Conservation (phyloP, 2,113 vertebrate genomes). For the Nematolebias whitei region DNA sequence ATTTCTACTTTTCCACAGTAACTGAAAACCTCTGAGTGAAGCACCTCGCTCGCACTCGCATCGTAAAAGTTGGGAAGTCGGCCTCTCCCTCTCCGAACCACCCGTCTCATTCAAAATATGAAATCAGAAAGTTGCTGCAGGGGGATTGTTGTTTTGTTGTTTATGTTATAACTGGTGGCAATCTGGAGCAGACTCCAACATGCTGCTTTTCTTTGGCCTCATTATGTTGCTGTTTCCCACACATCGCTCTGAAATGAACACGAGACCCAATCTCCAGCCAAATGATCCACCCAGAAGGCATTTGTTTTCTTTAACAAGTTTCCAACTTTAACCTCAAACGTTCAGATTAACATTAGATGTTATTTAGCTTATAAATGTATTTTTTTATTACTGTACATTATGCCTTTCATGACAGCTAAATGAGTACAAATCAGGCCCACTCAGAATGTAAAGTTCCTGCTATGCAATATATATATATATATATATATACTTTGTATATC, state of each 20-base stretch:
- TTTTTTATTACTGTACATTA: background rate
- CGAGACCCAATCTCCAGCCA: conserved; percentile 45
- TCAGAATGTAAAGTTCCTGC: background rate
- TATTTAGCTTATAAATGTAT: background rate
- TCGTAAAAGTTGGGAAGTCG: background rate
- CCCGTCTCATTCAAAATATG: background rate
- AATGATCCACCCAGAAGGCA: conserved; percentile 11
- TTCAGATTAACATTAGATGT: background rate
- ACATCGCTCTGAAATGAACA: conserved; percentile 58
- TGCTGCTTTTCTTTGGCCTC: conserved; percentile 45
- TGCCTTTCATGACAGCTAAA: background rate
- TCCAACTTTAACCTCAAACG: background rate
- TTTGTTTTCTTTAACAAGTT: background rate
- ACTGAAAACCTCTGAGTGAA: conserved; percentile 19
- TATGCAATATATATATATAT: too few relatives aligned
- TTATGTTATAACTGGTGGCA: conserved; percentile 30
- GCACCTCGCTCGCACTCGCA: background rate
- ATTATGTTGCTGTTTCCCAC: conserved; percentile 37
- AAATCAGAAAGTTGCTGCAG: background rate
- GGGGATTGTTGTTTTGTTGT: background rate
- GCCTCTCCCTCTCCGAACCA: background rate
- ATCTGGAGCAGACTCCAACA: conserved; percentile 48
- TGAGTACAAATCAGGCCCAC: background rate
- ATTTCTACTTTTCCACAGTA: conserved; percentile 46
- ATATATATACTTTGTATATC: too few relatives aligned